Conservation (phyloP, 2,888 invertebrate species). For the Oscheius myriophilus region DNA sequence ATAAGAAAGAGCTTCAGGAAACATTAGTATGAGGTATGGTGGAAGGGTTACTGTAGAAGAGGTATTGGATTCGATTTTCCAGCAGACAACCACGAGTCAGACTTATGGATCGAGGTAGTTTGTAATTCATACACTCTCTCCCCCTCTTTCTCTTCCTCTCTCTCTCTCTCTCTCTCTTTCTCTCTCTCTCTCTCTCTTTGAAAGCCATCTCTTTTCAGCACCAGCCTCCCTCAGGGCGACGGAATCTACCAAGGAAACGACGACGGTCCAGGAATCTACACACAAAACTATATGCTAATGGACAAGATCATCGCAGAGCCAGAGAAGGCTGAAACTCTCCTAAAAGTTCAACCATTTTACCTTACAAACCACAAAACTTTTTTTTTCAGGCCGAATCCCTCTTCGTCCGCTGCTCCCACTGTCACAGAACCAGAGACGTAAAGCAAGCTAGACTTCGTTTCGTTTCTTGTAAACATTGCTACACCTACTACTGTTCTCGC, state of each 20-base stretch:
- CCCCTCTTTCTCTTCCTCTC: not conserved
- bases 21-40: conserved; percentile 56
- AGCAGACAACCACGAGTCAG: conserved; percentile 77
- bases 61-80: conserved; percentile 87
- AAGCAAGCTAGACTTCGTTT: conserved; percentile 82
- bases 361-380: no score
- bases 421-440: conserved; percentile 71
- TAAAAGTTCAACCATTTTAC: no score
- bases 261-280: conserved; percentile 68
- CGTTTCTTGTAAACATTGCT: conserved; percentile 94
- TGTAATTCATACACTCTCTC: no score
- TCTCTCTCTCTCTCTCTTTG: not conserved
- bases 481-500: conserved; percentile 87
- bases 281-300: conserved; percentile 65
- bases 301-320: conserved; percentile 62
- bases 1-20: conserved; percentile 35
- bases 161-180: not conserved
- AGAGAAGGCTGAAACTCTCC: conserved; percentile 65
- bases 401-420: conserved; percentile 69
- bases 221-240: conserved; percentile 32
- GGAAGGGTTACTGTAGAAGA: conserved; percentile 82
- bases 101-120: no score
- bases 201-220: not conserved
- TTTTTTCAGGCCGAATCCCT: conserved; percentile 54
- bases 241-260: conserved; percentile 51